A percentile compares a stretch with the other conserved stretches of the same genome.
Conservation (phyloP, 2,888 invertebrate species). For the Synanthedon formicaeformis region DNA sequence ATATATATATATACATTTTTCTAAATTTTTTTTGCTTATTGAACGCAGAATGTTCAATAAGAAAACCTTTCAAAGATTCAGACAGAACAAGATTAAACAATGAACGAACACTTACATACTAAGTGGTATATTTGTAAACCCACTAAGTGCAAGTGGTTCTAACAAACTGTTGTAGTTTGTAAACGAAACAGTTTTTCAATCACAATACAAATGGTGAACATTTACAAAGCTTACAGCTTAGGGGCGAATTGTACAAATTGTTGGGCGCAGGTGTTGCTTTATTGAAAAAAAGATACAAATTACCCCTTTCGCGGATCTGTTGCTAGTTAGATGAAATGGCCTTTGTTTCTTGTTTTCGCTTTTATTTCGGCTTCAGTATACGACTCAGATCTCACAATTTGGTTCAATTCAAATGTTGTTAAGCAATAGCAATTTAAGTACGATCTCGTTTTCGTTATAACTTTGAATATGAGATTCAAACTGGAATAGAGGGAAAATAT, state of each 20-base stretch:
- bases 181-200: constrained; percentile 61
- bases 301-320: constrained; percentile 50
- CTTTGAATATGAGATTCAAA: too few species aligned
- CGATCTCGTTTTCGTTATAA: not conserved
- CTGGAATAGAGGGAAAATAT: too few species aligned
- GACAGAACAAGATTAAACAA: too few species aligned
- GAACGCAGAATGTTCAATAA: too few species aligned
- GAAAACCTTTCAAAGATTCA: too few species aligned
- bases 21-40: too few species aligned
- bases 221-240: constrained; percentile 61
- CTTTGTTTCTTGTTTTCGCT: not conserved
- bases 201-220: constrained; percentile 61
- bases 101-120: too few species aligned
- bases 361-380: not conserved
- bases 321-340: constrained; percentile 32
- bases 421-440: too few species aligned
- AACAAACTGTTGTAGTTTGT: constrained; percentile 42
- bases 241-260: constrained; percentile 49
- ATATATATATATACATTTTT: too few species aligned
- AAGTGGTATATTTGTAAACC: too few species aligned
- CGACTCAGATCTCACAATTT: too few species aligned
- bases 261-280: constrained; percentile 59
- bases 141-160: constrained; percentile 9
- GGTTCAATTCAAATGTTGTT: too few species aligned
- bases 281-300: constrained; percentile 68